These are phyloP conservation scores for Grammomys dolichurus DNA, from an alignment of 2,113 vertebrate genomes.

Conservation along the genomic window DNA sequence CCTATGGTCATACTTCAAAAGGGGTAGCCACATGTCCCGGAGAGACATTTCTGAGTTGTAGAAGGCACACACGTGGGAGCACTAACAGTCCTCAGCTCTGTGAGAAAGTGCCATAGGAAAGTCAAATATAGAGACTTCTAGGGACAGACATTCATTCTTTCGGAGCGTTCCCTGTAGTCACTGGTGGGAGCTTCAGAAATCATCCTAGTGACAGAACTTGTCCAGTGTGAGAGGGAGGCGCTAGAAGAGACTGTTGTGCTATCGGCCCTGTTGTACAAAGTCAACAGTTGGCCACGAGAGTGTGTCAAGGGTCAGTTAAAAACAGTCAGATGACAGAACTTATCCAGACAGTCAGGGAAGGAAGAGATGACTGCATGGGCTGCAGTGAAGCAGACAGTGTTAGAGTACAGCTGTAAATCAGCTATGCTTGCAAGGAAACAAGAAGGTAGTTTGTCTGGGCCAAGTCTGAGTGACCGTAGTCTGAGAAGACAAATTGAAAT, in stretches of 20 bases:
- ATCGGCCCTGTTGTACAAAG: background rate
- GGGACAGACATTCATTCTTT: too few relatives aligned
- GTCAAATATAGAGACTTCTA: background rate
- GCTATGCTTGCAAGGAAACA: background rate
- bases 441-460: background rate
- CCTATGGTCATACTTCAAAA: background rate
- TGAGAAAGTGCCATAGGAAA: background rate
- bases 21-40: background rate
- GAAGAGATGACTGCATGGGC: background rate
- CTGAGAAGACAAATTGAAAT: background rate
- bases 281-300: background rate
- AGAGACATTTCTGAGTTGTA: background rate
- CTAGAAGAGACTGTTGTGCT: background rate
- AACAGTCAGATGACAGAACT: background rate
- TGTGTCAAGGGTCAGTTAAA: background rate
- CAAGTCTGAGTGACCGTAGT: background rate
- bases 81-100: background rate
- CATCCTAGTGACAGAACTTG: background rate
- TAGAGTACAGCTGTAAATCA: too few relatives aligned
- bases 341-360: background rate
- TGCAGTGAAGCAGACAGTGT: background rate
- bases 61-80: background rate
- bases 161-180: background rate
- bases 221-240: background rate
- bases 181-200: too few relatives aligned